These are phyloP conservation scores for Mantis religiosa DNA, from an alignment of 2,888 invertebrate genomes.

Conservation along the genomic window DNA sequence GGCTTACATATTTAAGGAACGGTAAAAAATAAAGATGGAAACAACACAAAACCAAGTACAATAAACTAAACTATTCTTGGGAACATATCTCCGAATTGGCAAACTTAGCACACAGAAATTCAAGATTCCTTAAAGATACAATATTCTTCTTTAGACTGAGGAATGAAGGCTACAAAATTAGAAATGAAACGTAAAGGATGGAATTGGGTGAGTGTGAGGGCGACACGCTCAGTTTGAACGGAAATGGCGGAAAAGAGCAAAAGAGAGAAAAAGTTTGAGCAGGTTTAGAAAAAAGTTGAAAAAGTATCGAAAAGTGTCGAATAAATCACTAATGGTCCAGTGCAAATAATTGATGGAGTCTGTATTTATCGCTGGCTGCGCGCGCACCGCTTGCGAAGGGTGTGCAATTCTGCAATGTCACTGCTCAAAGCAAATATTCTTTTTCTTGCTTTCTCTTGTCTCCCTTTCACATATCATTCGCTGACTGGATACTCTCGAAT, in stretches of 20 bases:
- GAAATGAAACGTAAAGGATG: not conserved
- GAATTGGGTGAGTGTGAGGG: not conserved
- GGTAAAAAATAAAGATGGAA: too few relatives aligned
- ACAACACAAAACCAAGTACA: too few relatives aligned
- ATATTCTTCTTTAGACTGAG: too few relatives aligned
- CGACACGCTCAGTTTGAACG: not conserved
- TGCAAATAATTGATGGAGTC: not conserved
- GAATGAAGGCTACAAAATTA: too few relatives aligned
- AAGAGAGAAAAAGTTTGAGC: not conserved
- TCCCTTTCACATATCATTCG: not conserved
- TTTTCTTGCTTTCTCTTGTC: not conserved
- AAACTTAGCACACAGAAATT: too few relatives aligned
- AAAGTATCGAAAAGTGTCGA: constrained; percentile 3
- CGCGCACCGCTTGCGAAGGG: not conserved
- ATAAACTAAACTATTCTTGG: too few relatives aligned
- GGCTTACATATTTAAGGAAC: too few relatives aligned
- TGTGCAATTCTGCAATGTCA: not conserved
- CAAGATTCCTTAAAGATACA: too few relatives aligned
- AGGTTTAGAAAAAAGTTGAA: not conserved
- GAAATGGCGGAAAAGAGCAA: not conserved
- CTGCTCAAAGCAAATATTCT: not conserved
- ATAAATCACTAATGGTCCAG: constrained; percentile 3
- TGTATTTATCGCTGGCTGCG: not conserved
- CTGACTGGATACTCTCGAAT: not conserved
- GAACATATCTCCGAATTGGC: too few relatives aligned